Evolutionary conservation across 2,113 vertebrate genomes (phyloP).

Genomic region (Psophia crepitans): DNA sequence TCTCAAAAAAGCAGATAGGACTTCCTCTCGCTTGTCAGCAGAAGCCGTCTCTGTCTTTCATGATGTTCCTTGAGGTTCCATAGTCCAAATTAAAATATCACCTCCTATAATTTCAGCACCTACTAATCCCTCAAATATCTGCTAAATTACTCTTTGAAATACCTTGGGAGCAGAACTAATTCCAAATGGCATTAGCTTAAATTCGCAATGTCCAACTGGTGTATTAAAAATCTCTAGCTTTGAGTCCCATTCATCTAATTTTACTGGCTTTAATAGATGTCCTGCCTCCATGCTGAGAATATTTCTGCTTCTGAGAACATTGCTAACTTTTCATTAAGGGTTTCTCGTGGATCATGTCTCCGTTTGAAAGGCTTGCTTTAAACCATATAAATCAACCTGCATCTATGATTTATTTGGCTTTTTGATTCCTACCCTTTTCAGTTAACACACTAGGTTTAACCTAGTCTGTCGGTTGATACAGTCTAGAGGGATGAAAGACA

Average conservation of each 20-base stretch:
- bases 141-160: constrained; percentile 20
- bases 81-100: neutral
- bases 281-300: constrained; percentile 20
- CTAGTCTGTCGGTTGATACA: neutral
- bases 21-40: neutral
- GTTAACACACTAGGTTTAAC: neutral
- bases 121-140: constrained; percentile 11
- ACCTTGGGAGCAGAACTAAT: constrained; percentile 33
- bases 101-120: neutral
- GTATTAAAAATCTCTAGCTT: constrained; percentile 22
- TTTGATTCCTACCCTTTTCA: neutral
- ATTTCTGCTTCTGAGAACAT: constrained; percentile 29
- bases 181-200: constrained; percentile 18
- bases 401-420: constrained; percentile 6
- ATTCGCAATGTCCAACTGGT: neutral
- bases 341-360: constrained; percentile 15
- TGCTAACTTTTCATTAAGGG: constrained; percentile 11
- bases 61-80: neutral
- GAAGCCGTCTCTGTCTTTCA: neutral
- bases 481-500: neutral
- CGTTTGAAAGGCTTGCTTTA: constrained; percentile 30
- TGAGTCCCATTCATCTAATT: constrained; percentile 8
- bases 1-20: neutral
- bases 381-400: constrained; percentile 3
- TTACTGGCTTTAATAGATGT: constrained; percentile 24